phyloP scores from a whole-genome alignment of 2,113 vertebrate genomes.

The Gobiocypris rarus region DNA sequence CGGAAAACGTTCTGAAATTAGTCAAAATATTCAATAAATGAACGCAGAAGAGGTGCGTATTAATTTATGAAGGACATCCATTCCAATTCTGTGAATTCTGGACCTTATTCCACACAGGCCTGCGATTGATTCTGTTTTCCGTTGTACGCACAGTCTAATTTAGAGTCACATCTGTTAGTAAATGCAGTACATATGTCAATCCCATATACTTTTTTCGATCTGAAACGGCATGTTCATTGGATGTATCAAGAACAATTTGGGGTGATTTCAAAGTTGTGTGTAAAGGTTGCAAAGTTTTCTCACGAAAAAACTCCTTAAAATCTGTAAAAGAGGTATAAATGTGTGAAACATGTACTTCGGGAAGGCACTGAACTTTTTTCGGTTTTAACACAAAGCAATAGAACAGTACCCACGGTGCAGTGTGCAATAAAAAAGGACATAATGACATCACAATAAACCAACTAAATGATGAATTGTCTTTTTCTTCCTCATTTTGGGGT shows the following conservation, averaged over 20 bases:
- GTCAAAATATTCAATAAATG: background rate
- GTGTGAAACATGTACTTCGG: conserved; percentile 2
- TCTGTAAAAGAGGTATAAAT: conserved; percentile 24
- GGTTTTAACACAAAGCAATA: conserved; percentile 58
- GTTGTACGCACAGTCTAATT: background rate
- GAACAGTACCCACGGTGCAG: conserved; percentile 59
- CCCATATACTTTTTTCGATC: background rate
- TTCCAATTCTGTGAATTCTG: background rate
- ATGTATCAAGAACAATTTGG: background rate
- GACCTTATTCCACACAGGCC: background rate
- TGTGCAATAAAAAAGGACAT: conserved; percentile 60
- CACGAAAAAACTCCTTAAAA: background rate
- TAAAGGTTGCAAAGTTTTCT: background rate
- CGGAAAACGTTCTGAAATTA: background rate
- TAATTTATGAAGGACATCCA: background rate
- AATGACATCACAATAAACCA: conserved; percentile 58
- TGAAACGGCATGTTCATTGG: background rate
- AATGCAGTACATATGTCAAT: background rate
- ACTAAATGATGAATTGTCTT: background rate
- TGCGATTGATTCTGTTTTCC: background rate
- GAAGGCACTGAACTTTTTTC: conserved; percentile 42
- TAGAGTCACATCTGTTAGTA: background rate
- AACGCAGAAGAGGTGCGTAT: background rate
- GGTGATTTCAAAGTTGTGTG: background rate
- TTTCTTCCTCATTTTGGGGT: background rate